A percentile compares a stretch with the other conserved stretches of the same genome.
These are phyloP conservation scores for Calliphora vicina DNA, from an alignment of 1,140 invertebrate genomes.

Conservation along the genomic window DNA sequence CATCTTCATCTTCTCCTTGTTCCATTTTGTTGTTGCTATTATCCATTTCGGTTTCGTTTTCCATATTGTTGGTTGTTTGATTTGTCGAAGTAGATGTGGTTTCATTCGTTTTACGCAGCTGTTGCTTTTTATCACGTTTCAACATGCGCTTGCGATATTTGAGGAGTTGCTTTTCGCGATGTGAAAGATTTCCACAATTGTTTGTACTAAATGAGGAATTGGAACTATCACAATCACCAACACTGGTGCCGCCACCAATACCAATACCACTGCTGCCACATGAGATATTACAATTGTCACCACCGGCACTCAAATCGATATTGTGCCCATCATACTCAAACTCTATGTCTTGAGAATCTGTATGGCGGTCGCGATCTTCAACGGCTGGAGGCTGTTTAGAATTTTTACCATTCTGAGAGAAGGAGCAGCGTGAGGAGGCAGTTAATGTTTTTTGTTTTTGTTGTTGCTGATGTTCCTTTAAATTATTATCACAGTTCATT, in stretches of 20 bases:
- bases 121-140: conserved; percentile 52
- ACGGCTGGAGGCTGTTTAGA: not conserved
- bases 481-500: conserved; percentile 32
- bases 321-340: not conserved
- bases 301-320: not conserved
- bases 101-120: conserved; percentile 27
- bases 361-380: no score
- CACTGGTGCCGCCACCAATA: no score
- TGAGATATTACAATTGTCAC: not conserved
- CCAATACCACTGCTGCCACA: not conserved
- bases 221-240: conserved; percentile 33
- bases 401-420: not conserved
- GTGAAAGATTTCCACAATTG: conserved; percentile 41
- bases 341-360: not conserved
- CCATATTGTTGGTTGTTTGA: not conserved
- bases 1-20: conserved; percentile 29
- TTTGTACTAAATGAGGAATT: conserved; percentile 35
- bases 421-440: not conserved
- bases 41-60: no score
- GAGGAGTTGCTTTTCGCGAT: conserved; percentile 57
- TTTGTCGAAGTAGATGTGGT: not conserved
- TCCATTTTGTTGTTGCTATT: conserved; percentile 36
- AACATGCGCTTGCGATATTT: conserved; percentile 62
- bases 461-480: conserved; percentile 27
- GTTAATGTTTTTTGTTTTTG: conserved; percentile 10